These are phyloP conservation scores for Entelurus aequoreus DNA, from an alignment of 2,113 vertebrate species.

Conservation along the genomic window DNA sequence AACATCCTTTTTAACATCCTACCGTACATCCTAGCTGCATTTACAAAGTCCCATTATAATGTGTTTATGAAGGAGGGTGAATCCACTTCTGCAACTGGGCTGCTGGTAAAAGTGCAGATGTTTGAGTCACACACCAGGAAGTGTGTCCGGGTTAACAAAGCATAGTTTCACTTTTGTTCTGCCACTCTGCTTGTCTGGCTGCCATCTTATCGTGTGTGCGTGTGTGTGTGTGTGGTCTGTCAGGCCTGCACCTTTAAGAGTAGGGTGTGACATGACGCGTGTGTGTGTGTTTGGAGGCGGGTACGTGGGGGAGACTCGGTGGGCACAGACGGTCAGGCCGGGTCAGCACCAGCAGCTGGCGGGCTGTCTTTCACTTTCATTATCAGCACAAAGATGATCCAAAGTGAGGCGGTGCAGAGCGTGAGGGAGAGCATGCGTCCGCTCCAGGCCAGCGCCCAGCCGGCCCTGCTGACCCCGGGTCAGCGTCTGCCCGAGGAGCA, in stretches of 20 bases:
- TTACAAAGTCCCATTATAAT: too few relatives aligned
- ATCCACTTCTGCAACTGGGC: too few relatives aligned
- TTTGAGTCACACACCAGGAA: too few relatives aligned
- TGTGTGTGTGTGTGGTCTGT: too few relatives aligned
- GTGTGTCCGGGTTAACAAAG: too few relatives aligned
- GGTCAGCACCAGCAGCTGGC: constrained; percentile 3
- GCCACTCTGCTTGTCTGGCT: too few relatives aligned
- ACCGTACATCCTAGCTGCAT: too few relatives aligned
- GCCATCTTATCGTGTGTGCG: too few relatives aligned
- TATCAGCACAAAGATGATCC: constrained; percentile 18
- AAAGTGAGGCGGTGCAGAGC: constrained; percentile 20
- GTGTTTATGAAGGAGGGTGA: too few relatives aligned
- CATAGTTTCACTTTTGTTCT: too few relatives aligned
- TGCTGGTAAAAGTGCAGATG: too few relatives aligned
- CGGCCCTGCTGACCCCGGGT: constrained; percentile 58
- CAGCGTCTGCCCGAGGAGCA: constrained; percentile 77
- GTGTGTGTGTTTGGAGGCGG: constrained; percentile 47
- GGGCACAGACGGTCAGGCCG: constrained; percentile 33
- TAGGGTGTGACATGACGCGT: constrained; percentile 51
- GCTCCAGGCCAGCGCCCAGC: constrained; percentile 1
- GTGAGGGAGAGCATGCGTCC: constrained; percentile 23
- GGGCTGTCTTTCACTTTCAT: not conserved
- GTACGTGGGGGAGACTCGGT: constrained; percentile 62
- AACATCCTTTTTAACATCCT: too few relatives aligned
- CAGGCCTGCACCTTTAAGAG: constrained; percentile 71